Evolutionary conservation across 30 jellyfish, hydroid and myxozoan genomes (phyloP), one percentile per base, ranked within the genome.

Genomic region (Sanderia malayensis): DNA sequence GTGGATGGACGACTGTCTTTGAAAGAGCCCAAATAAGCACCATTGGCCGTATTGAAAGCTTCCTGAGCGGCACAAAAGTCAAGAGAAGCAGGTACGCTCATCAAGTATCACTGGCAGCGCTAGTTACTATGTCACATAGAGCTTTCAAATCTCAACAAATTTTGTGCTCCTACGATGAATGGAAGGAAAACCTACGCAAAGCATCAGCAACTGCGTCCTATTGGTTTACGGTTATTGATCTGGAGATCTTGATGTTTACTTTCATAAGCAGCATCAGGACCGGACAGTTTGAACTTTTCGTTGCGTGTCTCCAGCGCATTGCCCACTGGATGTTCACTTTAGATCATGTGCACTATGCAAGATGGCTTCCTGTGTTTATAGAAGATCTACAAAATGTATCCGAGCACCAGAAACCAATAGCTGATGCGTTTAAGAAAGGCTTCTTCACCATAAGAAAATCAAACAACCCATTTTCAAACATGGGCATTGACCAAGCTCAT

Each of bases 401-500:
- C 3, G 31, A 11, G 23, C 24, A 20, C 28, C 71, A 67, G 7
- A 20, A 24, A 33, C 19, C 73, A 20, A 15, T 67, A 21, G 32
- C 44, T 19, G 21, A 67, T 15, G 73, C 27, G 28, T 67, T 67
- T 27, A 67, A 67, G 71, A 37, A 67, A 22, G 80, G 80, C 8
- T 37, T 20, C 32, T 67, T 67, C 32, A 67, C 69, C 31, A 37
- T 67, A 19, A 37, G 26, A 37, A 67, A 67, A 31, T n/a, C 53
- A 8, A 20, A 67, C 33, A 67, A 27, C 7, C 31, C 22, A 21
- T 67, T 67, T 67, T 44, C 74, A n/a, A 37, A 31, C 71, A 67
- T 67, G 19, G 80, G 73, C 24, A 31, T 67, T 17, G 80, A 67
- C 45, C 80, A 67, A 31, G 71, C 80, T 21, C 80, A 67, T 67